Evolutionary conservation across 2,797 vertebrate species (phyloP).

Genomic region (Rhinogobio ventralis): DNA sequence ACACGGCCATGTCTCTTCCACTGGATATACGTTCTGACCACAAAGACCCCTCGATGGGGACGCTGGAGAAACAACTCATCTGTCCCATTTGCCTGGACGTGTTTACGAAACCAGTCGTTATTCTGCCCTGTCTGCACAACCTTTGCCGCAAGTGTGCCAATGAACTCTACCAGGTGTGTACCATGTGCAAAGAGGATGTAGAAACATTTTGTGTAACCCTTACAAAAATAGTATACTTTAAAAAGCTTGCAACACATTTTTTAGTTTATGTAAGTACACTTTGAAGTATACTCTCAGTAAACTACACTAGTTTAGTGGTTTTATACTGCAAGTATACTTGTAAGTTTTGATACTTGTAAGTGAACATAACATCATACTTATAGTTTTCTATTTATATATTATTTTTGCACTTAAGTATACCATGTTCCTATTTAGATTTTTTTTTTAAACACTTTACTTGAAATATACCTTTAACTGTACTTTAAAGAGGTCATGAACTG

Average conservation of each 20-base stretch:
- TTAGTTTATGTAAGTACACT: neutral
- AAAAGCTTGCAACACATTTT: neutral
- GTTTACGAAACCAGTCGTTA: conserved; percentile 72
- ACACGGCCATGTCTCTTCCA: conserved; percentile 71
- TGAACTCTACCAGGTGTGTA: conserved; percentile 79
- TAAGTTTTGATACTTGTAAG: no score
- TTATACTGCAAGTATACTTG: neutral
- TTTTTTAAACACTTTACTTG: no score
- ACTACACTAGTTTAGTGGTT: neutral
- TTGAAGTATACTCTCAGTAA: neutral
- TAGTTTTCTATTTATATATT: no score
- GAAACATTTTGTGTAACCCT: neutral
- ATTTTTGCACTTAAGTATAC: no score
- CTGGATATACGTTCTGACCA: conserved; percentile 73
- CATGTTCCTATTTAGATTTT: no score
- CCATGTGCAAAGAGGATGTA: neutral
- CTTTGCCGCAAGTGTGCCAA: conserved; percentile 83
- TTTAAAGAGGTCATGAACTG: no score
- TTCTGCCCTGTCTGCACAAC: conserved; percentile 72
- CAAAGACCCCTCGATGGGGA: conserved; percentile 64
- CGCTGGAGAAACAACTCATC: conserved; percentile 80
- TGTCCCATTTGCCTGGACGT: conserved; percentile 75
- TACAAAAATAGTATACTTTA: neutral
- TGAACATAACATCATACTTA: no score
- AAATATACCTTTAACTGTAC: no score